Conservation (phyloP, 2,888 invertebrate genomes). For the Patella ulyssiponensis region DNA sequence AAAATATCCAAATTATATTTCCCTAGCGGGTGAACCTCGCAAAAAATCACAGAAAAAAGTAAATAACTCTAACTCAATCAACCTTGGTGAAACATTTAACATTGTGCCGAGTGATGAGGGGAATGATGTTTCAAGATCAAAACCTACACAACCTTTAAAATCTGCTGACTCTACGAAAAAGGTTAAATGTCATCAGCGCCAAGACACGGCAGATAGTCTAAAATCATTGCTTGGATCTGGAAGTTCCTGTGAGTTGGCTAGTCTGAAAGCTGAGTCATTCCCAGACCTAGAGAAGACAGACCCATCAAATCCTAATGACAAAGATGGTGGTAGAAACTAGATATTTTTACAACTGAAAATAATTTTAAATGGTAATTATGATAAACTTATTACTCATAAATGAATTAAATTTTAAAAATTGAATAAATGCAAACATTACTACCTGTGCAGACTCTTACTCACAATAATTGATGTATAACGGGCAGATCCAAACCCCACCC, state of each 20-base stretch:
- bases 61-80: not conserved
- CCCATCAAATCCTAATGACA: too few relatives aligned
- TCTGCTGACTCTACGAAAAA: too few relatives aligned
- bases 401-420: too few relatives aligned
- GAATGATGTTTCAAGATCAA: not conserved
- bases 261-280: slow-evolving; percentile 23
- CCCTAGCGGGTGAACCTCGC: too few relatives aligned
- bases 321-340: too few relatives aligned
- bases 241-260: slow-evolving; percentile 32
- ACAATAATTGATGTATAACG: too few relatives aligned
- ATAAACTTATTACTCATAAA: too few relatives aligned
- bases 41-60: not conserved
- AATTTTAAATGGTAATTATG: too few relatives aligned
- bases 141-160: not conserved
- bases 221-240: slow-evolving; percentile 31
- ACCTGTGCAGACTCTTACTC: too few relatives aligned
- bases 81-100: not conserved
- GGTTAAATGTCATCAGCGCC: slow-evolving; percentile 30
- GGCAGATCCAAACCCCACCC: too few relatives aligned
- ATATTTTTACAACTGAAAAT: too few relatives aligned
- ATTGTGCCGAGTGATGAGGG: not conserved
- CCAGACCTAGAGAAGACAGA: not conserved
- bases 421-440: too few relatives aligned
- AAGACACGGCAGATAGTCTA: slow-evolving; percentile 32
- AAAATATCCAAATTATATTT: not conserved